Evolutionary conservation across 2,888 invertebrate species (phyloP).

Genomic region (Doris montereyensis): DNA sequence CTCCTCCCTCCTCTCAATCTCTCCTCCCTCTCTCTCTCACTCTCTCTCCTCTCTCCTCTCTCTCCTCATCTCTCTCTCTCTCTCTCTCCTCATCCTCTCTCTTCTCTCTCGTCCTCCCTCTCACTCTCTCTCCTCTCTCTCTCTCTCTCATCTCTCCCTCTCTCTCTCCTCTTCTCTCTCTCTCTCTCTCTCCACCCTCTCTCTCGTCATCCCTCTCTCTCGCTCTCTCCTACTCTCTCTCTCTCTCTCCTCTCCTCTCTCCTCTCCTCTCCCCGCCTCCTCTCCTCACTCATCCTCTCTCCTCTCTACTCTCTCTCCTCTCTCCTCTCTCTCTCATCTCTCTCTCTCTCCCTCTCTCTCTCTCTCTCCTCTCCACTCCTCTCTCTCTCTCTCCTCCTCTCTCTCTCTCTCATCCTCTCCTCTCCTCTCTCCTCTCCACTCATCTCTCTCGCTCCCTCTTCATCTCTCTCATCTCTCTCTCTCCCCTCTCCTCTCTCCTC

Average conservation of each 20-base stretch:
- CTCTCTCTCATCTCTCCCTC: neutral
- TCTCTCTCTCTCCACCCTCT: too few species aligned
- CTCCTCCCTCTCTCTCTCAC: neutral
- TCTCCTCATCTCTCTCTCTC: neutral
- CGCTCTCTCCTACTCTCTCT: too few species aligned
- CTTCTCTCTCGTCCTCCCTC: neutral
- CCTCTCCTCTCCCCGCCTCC: too few species aligned
- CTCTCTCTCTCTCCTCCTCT: conserved; percentile 36
- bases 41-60: neutral
- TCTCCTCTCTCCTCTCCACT: conserved; percentile 20
- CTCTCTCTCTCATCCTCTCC: conserved; percentile 28
- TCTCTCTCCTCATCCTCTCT: neutral
- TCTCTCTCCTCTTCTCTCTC: neutral
- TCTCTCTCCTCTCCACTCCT: neutral
- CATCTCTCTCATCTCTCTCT: too few species aligned
- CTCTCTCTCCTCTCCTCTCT: too few species aligned
- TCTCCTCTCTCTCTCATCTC: too few species aligned
- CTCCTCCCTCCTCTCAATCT: neutral
- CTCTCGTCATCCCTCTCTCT: too few species aligned
- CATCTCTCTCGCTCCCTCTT: too few species aligned
- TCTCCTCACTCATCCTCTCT: too few species aligned
- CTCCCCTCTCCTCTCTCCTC: neutral
- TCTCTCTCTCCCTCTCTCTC: too few species aligned
- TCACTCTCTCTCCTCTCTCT: neutral
- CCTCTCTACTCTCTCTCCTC: too few species aligned